Conservation (phyloP, 1,140 invertebrate species). For the Phenacoccus solenopsis region DNA sequence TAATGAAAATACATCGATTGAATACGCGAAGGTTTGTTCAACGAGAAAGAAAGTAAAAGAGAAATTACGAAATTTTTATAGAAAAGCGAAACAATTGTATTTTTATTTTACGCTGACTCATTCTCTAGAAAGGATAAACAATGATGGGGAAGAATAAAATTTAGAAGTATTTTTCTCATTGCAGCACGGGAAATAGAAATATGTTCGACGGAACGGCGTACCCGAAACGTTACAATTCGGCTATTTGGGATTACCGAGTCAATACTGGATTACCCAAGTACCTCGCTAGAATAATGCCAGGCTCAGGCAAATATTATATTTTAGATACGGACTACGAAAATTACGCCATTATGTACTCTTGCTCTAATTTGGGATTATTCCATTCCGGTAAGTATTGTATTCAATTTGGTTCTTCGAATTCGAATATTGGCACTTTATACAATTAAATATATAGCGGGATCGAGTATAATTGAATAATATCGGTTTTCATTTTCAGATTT, state of each 20-base stretch:
- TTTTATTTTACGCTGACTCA: no score
- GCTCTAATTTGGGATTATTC: conserved; percentile 44
- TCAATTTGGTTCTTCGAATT: neutral
- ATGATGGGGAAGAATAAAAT: no score
- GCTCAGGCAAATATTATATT: conserved; percentile 50
- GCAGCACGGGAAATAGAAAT: conserved; percentile 38
- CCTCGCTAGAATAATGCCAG: conserved; percentile 48
- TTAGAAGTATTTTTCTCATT: no score
- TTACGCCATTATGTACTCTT: conserved; percentile 57
- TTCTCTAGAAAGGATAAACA: no score
- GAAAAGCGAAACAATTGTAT: no score
- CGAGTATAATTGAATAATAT: neutral
- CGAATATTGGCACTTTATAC: no score
- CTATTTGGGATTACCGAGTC: conserved; percentile 41
- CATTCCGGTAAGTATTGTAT: conserved; percentile 38
- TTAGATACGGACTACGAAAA: conserved; percentile 55
- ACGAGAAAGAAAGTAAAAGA: no score
- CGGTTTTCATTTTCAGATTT: neutral
- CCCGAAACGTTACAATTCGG: conserved; percentile 36
- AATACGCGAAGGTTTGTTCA: no score
- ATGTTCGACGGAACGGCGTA: conserved; percentile 38
- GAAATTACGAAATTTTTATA: no score
- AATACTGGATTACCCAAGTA: conserved; percentile 45
- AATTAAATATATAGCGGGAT: neutral
- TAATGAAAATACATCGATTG: no score